Base-by-base conservation (phyloP, 2,113 vertebrate species). In the Oncorhynchus nerka region DNA sequence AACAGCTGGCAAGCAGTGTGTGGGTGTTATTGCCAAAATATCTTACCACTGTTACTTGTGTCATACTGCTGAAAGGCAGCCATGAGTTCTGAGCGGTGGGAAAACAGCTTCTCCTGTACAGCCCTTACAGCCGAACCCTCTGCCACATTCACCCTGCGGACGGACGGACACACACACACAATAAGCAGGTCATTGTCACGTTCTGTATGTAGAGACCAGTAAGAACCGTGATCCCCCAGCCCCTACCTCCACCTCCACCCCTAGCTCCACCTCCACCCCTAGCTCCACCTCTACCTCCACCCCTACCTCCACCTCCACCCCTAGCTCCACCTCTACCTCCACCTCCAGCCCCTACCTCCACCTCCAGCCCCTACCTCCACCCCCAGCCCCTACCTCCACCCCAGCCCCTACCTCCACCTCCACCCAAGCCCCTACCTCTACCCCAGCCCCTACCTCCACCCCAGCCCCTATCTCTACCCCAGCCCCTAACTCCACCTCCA, bases 41-140 rank as follows among this genome's bases (percentile, higher is more conserved):
- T 20, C 66, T 70, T 74, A 79, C 78, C 26, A 22, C 32, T 70
- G 68, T 70, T 70, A 32, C 39, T 24, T 19, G 8, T 34, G 68
- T 99, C 97, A 0, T 91, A 90, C 72, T 92, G 88, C 80, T 90
- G 90, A 85, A 98, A 98, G 78, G 91, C 93, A 20, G 61, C 74
- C 71, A 91, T 92, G 45, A 99, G 95, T 78, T 97, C 95, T 28
- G 93, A 93, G 85, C 93, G 96, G 84, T 95, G 94, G 45, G 94
- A 79, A 76, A 95, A 96, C 69, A 99, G 91, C 89, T 93, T 97
- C 87, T 98, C 97, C 87, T 92, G 93, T 81, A 99, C 87, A 72
- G 94, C 92, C 73, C 88, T 95, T 3, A 99, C 88, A 79, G 98
- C 97, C 65, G 95, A 95, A 30, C 87, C 89, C 90, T 99, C 98